Evolutionary conservation across 2,888 invertebrate genomes (phyloP).

Genomic region (Archaeoteleia sp.): DNA sequence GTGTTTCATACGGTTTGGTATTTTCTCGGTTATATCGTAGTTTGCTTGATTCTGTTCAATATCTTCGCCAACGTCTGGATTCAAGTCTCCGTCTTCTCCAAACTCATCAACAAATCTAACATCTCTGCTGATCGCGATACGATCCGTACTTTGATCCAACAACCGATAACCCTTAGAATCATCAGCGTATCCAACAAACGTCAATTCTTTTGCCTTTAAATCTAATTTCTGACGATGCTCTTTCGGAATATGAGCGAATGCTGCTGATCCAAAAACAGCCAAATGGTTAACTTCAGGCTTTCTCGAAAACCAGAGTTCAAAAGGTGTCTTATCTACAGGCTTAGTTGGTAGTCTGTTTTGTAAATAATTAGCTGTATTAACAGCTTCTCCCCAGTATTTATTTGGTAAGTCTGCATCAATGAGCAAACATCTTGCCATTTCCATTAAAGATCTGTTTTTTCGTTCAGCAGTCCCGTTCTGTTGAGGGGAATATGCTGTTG

Average conservation of each 20-base stretch:
- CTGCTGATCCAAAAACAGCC: conserved; percentile 21
- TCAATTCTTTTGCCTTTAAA: conserved; percentile 24
- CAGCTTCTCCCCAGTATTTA: conserved; percentile 17
- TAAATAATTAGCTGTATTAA: conserved; percentile 25
- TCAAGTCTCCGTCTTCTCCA: too few relatives aligned
- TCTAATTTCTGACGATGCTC: conserved; percentile 6
- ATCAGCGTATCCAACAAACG: conserved; percentile 31
- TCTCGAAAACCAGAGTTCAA: conserved; percentile 12
- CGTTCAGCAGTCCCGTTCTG: conserved; percentile 15
- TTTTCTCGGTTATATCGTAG: too few relatives aligned
- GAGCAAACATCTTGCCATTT: conserved; percentile 12
- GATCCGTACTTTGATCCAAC: conserved; percentile 7
- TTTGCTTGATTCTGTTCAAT: too few relatives aligned
- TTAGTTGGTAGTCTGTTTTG: conserved; percentile 17
- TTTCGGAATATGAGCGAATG: conserved; percentile 29
- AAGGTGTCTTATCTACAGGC: conserved; percentile 24
- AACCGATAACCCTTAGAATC: conserved; percentile 37
- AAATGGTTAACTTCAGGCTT: conserved; percentile 20
- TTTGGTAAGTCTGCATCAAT: conserved; percentile 10
- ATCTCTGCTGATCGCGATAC: conserved; percentile 14
- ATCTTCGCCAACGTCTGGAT: too few relatives aligned
- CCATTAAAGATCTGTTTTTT: conserved; percentile 15
- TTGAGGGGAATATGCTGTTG: conserved; percentile 37
- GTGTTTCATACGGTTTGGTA: too few relatives aligned
- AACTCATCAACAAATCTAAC: too few relatives aligned